Base-by-base conservation (phyloP, 2,888 invertebrate species). In the Drosophila pegasa region DNA sequence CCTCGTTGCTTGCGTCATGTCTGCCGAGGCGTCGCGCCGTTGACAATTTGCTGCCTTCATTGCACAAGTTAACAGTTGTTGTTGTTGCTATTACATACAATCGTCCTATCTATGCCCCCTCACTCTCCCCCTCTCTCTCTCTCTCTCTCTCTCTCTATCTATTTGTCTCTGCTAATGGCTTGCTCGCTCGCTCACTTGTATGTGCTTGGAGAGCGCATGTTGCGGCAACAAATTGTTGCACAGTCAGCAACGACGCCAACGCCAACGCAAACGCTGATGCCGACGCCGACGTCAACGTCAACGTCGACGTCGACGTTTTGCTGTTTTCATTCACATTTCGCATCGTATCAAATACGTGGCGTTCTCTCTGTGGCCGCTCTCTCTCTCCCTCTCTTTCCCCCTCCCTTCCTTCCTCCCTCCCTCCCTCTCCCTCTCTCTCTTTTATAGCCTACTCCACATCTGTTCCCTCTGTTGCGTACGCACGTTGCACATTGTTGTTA, bases 211-310 rank as follows among this genome's bases (percentile, higher is more conserved):
- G 22, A n/a, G 63, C 64, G 70, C 59, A 68, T 75, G 71, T 65
- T 78, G 71, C 71, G 77, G 83, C 83, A 85, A 86, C 86, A 87
- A 85, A 84, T 83, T 87, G 87, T 83, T 85, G 87, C 88, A 78
- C 75, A 68, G 79, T 67, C 72, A 71, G 65, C 76, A 61, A 14
- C 54, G 50, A 41, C 43, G 40, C 45, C 58, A 54, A 47, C 38
- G 62, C 20, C 40, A 16, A n/a, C 47, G 25, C 50, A 41, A 16
- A 16, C 48, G 20, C 7, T 2, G 20, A 38, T 38, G 52, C 8
- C 20, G 1, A 33, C 41, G 41, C 3, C 31, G 12, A 2, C 6
- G 31, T 12, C 22, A 41, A 22, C 41, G 37, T 7, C 6, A 37
- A 3, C 37, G 40, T n/a, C 27, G 55, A 10, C 35, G 75, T 25